Evolutionary conservation across 2,797 vertebrate species (phyloP).

Genomic region (Neopelma chrysocephalum): DNA sequence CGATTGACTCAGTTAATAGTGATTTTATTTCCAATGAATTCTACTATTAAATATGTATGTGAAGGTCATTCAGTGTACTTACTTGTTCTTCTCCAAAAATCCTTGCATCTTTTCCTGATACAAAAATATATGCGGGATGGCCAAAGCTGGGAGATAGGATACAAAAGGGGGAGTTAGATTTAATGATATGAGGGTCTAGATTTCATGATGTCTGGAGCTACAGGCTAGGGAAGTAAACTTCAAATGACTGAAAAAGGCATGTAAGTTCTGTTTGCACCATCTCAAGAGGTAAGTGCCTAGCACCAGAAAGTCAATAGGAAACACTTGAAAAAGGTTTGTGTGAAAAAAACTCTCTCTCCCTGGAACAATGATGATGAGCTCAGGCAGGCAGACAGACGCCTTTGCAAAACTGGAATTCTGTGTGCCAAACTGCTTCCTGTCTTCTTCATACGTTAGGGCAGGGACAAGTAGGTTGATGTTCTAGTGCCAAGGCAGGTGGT

Average conservation of each 20-base stretch:
- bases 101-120: neutral
- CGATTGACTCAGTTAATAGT: neutral
- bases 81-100: neutral
- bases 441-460: neutral
- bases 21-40: neutral
- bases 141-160: neutral
- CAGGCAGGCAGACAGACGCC: neutral
- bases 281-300: neutral
- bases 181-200: neutral
- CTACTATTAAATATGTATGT: neutral
- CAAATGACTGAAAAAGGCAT: neutral
- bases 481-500: slow-evolving; percentile 19
- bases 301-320: neutral
- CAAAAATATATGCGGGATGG: neutral
- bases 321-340: neutral
- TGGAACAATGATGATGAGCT: neutral
- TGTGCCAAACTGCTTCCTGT: neutral
- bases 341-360: neutral
- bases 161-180: neutral
- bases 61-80: neutral
- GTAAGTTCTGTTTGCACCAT: neutral
- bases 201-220: neutral
- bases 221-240: neutral
- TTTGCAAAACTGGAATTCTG: neutral
- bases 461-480: neutral